Evolutionary conservation across 2,113 vertebrate species (phyloP).

Genomic region (Chitala chitala): DNA sequence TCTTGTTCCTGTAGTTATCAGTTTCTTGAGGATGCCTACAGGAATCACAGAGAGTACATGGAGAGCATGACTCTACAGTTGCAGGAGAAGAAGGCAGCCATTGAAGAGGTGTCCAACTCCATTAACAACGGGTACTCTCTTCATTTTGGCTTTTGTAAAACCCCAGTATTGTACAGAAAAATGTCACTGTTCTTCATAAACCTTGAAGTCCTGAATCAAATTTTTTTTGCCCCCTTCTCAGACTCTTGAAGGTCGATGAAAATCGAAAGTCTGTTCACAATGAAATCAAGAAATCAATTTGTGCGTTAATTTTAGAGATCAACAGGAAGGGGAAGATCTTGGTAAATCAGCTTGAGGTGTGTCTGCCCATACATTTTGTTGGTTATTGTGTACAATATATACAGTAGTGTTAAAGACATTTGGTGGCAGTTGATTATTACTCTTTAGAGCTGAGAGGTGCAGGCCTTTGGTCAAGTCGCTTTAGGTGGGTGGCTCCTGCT

Average conservation of each 20-base stretch:
- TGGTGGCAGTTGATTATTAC: background rate
- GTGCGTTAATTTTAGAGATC: constrained; percentile 94
- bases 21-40: constrained; percentile 96
- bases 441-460: no score
- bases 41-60: constrained; percentile 90
- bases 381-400: background rate
- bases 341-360: constrained; percentile 90
- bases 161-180: background rate
- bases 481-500: background rate
- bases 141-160: background rate
- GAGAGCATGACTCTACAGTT: constrained; percentile 89
- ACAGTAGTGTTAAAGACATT: background rate
- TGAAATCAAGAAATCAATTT: constrained; percentile 96
- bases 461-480: background rate
- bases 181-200: no score
- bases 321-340: constrained; percentile 96
- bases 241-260: constrained; percentile 92
- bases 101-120: constrained; percentile 83
- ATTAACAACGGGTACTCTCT: constrained; percentile 79
- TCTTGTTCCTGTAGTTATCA: constrained; percentile 73
- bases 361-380: constrained; percentile 16
- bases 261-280: constrained; percentile 92
- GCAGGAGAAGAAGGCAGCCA: constrained; percentile 89
- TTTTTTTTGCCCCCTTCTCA: constrained; percentile 47
- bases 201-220: no score